Conservation (phyloP, 2,797 vertebrate genomes). For the Menidia menidia region DNA sequence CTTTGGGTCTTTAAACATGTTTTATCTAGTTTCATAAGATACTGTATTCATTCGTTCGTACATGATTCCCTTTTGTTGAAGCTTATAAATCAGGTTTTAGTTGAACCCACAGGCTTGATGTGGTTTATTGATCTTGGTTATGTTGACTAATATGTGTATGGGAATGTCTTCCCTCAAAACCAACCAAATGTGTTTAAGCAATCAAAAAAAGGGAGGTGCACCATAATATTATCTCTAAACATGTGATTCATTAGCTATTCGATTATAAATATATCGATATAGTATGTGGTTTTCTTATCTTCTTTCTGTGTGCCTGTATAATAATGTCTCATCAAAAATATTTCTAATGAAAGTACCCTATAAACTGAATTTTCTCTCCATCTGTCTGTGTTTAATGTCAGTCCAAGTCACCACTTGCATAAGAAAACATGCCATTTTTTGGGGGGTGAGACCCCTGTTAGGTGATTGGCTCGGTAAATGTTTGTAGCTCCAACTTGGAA, state of each 20-base stretch:
- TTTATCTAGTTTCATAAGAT: too few species aligned
- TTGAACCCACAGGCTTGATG: slow-evolving; percentile 19
- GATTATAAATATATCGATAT: too few species aligned
- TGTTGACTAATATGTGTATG: neutral
- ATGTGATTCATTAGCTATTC: too few species aligned
- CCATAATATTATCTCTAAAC: too few species aligned
- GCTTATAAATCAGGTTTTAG: slow-evolving; percentile 14
- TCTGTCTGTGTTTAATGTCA: slow-evolving; percentile 23
- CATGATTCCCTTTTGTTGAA: slow-evolving; percentile 7
- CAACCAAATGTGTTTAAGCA: too few species aligned
- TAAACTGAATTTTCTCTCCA: slow-evolving; percentile 8
- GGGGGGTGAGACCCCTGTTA: slow-evolving; percentile 25
- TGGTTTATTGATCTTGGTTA: slow-evolving; percentile 37
- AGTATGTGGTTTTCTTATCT: too few species aligned
- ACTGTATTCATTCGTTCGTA: neutral
- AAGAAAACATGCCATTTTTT: slow-evolving; percentile 20
- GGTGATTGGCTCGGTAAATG: slow-evolving; percentile 69
- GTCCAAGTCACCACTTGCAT: slow-evolving; percentile 16
- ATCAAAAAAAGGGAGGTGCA: too few species aligned
- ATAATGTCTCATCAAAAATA: too few species aligned
- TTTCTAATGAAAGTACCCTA: neutral
- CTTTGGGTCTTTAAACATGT: too few species aligned
- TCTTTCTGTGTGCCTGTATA: too few species aligned
- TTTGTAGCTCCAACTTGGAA: slow-evolving; percentile 72
- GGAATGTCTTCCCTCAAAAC: neutral